Percentiles rank a stretch among this genome's conserved stretches.
Conservation (phyloP, 2,888 invertebrate species). For the Drosophila algonquin region DNA sequence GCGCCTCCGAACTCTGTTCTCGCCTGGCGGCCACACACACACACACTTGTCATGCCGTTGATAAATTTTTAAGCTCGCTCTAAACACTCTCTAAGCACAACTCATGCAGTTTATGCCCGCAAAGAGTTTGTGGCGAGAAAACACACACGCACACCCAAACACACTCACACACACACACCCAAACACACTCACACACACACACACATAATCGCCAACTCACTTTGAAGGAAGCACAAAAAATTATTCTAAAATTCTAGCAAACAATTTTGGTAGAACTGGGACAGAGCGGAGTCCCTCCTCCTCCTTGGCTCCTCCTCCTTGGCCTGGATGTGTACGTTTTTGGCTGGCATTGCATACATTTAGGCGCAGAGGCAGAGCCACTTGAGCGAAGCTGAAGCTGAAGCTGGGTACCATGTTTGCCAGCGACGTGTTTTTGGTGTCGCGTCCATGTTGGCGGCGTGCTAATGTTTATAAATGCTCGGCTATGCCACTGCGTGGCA, state of each 20-base stretch:
- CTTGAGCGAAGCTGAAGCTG: not conserved
- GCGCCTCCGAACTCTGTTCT: conserved; percentile 29
- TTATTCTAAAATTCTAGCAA: conserved; percentile 81
- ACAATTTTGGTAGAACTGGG: conserved; percentile 70
- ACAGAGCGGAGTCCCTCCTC: conserved; percentile 29
- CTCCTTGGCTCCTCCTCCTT: conserved; percentile 24
- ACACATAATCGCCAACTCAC: conserved; percentile 33
- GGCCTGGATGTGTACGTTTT: conserved; percentile 21
- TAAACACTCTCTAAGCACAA: conserved; percentile 78
- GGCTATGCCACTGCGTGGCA: conserved; percentile 42
- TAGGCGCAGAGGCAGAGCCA: conserved; percentile 51
- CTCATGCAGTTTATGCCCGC: conserved; percentile 68
- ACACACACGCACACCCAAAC: not conserved
- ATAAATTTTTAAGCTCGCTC: conserved; percentile 79
- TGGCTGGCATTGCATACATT: conserved; percentile 75
- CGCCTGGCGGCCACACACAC: conserved; percentile 62
- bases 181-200: not conserved
- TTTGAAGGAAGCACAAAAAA: conserved; percentile 55
- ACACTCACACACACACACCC: too few species aligned
- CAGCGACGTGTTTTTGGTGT: conserved; percentile 73
- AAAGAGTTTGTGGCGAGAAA: conserved; percentile 33
- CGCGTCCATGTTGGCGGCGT: conserved; percentile 78
- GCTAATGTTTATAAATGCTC: conserved; percentile 82
- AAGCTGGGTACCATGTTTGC: conserved; percentile 55
- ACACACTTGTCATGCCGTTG: conserved; percentile 72